These are phyloP conservation scores for Manis pentadactyla DNA, from an alignment of 2,797 vertebrate genomes.

Conservation along the genomic window DNA sequence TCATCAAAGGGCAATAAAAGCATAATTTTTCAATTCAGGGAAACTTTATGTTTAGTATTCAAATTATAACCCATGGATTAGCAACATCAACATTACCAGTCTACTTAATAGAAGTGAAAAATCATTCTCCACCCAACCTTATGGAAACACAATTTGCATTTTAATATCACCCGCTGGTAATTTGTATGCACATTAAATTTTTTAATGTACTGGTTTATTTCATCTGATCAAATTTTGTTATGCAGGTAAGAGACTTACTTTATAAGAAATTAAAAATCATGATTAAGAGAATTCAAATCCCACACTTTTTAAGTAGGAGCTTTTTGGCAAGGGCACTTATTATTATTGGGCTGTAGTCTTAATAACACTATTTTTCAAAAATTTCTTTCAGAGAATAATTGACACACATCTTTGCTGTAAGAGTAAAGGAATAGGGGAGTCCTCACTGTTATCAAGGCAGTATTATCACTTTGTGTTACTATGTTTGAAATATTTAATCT, in stretches of 20 bases:
- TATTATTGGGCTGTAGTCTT: background rate
- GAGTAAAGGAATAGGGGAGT: background rate
- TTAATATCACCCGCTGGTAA: background rate
- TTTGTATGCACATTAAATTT: background rate
- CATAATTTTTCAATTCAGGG: background rate
- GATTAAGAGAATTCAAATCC: background rate
- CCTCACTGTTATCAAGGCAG: background rate
- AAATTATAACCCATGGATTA: background rate
- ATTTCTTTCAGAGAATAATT: background rate
- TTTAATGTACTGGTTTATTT: background rate
- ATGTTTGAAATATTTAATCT: background rate
- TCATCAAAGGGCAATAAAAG: background rate
- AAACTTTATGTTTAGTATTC: background rate
- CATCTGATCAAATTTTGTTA: background rate
- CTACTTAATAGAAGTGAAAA: background rate
- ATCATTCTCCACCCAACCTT: background rate
- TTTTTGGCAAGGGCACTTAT: background rate
- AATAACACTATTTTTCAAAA: background rate
- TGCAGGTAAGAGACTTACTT: background rate
- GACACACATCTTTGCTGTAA: background rate
- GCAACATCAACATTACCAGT: accelerated
- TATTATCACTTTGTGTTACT: background rate
- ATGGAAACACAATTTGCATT: background rate
- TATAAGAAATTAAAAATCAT: background rate
- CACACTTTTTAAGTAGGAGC: background rate